phyloP scores from a whole-genome alignment of 2,113 vertebrate species.

The Jacana jacana region DNA sequence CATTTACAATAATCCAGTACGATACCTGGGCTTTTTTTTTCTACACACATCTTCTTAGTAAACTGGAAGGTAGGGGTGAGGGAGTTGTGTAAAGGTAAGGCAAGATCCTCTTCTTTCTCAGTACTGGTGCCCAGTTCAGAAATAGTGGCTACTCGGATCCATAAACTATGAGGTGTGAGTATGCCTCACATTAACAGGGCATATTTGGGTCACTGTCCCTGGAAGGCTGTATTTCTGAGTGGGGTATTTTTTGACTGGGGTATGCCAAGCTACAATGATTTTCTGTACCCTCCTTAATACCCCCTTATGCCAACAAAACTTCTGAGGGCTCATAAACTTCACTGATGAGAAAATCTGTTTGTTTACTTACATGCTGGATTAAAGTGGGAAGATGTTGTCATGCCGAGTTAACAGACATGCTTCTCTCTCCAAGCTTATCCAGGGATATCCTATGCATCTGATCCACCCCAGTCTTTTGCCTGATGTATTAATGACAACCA shows the following conservation, averaged over 20 bases:
- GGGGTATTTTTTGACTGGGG: neutral
- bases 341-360: neutral
- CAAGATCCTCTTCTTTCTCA: neutral
- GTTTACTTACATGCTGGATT: neutral
- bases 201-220: neutral
- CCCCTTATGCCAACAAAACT: neutral
- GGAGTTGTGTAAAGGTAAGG: neutral
- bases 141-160: neutral
- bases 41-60: neutral
- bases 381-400: neutral
- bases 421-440: neutral
- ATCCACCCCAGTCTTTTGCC: neutral
- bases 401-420: neutral
- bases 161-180: neutral
- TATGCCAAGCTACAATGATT: rapidly evolving
- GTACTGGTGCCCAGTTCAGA: neutral
- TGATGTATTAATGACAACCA: neutral
- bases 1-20: neutral
- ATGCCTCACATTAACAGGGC: neutral
- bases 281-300: neutral
- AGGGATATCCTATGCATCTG: neutral
- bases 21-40: neutral
- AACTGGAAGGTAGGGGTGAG: neutral
- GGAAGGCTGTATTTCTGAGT: neutral
- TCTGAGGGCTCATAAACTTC: neutral